Evolutionary conservation across 2,113 vertebrate genomes (phyloP).

Genomic region (Catagonus wagneri): DNA sequence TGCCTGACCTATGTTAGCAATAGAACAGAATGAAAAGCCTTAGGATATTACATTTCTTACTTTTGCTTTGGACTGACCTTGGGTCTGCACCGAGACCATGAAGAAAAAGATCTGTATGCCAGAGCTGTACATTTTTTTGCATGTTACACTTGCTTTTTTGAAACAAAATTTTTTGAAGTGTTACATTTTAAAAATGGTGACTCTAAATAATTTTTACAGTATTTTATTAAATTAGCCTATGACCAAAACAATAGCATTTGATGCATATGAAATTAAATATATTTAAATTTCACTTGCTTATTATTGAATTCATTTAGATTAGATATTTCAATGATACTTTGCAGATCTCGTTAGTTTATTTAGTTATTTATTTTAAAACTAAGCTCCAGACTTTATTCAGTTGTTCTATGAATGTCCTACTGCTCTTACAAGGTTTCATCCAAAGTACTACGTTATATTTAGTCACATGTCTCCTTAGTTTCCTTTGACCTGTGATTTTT

Average conservation of each 20-base stretch:
- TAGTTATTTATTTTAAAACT: constrained; percentile 32
- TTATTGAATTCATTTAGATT: neutral
- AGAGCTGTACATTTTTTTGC: neutral
- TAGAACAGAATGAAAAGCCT: neutral
- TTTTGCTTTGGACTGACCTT: constrained; percentile 65
- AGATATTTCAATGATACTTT: neutral
- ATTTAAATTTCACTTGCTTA: constrained; percentile 6
- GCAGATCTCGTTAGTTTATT: neutral
- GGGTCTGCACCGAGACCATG: neutral
- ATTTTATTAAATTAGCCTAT: neutral
- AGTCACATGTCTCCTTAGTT: neutral
- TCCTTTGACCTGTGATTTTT: neutral
- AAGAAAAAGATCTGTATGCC: neutral
- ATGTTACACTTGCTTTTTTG: neutral
- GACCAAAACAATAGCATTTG: neutral
- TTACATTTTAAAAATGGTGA: constrained; percentile 6
- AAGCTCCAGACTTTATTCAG: neutral
- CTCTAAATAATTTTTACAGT: constrained; percentile 30
- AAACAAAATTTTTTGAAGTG: neutral
- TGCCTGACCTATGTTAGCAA: constrained; percentile 15
- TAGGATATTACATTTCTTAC: constrained; percentile 20
- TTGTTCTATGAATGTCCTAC: neutral
- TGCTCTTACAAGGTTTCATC: neutral
- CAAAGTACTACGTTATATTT: neutral
- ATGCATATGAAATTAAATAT: neutral